phyloP scores from a whole-genome alignment of 2,113 vertebrate genomes.

The Sapajus apella region DNA sequence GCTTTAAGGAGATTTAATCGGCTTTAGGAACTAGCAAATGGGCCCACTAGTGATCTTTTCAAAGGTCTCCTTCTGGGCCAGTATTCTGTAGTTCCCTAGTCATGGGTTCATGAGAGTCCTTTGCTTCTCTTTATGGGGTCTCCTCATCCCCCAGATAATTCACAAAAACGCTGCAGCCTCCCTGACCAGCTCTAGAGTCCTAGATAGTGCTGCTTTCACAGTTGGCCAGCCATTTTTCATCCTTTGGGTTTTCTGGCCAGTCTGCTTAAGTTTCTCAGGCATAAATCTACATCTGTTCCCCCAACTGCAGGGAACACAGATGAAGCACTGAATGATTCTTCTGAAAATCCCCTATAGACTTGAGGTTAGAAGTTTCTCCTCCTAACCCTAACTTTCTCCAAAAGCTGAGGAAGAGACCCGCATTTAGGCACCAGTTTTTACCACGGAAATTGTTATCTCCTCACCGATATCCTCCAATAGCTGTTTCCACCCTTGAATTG shows the following conservation, averaged over 20 bases:
- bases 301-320: not conserved
- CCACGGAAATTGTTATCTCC: not conserved
- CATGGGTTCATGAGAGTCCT: rapidly evolving
- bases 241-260: not conserved
- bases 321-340: slow-evolving; percentile 10
- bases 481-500: not conserved
- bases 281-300: not conserved
- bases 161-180: not conserved
- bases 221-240: not conserved
- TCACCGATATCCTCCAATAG: not conserved
- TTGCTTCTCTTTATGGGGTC: not conserved
- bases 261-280: not conserved
- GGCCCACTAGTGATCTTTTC: not conserved
- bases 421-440: not conserved
- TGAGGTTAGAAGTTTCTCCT: not conserved
- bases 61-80: not conserved
- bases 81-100: not conserved
- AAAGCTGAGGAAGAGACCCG: not conserved
- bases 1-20: not conserved
- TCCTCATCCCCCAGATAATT: not conserved
- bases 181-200: not conserved
- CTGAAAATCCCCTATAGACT: not conserved
- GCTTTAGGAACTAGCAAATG: not conserved
- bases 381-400: not conserved
- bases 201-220: not conserved